Percentiles rank a stretch among this genome's conserved stretches.
Conservation (phyloP, 2,888 invertebrate genomes). For the Coecobrya sp. region DNA sequence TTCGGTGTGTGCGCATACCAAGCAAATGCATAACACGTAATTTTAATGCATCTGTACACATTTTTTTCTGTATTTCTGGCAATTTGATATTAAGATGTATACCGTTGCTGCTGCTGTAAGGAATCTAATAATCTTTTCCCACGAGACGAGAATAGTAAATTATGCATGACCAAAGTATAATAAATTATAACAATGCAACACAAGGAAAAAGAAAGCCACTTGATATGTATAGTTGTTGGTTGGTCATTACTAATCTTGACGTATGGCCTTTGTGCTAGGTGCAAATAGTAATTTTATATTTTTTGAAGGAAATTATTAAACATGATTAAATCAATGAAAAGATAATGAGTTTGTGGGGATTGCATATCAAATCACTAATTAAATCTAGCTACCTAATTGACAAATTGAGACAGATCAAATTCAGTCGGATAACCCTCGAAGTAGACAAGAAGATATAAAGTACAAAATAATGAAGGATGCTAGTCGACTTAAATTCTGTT, state of each 20-base stretch:
- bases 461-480: neutral
- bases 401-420: too few relatives aligned
- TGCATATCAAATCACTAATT: neutral
- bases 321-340: neutral
- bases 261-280: conserved; percentile 20
- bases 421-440: too few relatives aligned
- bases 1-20: neutral
- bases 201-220: conserved; percentile 20
- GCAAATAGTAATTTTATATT: neutral
- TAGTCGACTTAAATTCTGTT: too few relatives aligned
- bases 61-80: neutral
- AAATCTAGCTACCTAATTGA: neutral
- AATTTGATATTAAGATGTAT: neutral
- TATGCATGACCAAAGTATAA: conserved; percentile 29
- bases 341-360: neutral
- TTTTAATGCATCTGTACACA: neutral
- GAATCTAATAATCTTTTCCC: conserved; percentile 20
- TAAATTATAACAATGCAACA: neutral
- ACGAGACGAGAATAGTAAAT: conserved; percentile 26
- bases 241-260: neutral
- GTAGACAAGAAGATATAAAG: neutral
- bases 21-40: neutral
- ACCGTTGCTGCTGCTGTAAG: neutral
- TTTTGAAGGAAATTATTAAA: neutral
- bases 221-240: neutral